Evolutionary conservation across 1,140 invertebrate species (phyloP).

Genomic region (Chlorops oryzae): DNA sequence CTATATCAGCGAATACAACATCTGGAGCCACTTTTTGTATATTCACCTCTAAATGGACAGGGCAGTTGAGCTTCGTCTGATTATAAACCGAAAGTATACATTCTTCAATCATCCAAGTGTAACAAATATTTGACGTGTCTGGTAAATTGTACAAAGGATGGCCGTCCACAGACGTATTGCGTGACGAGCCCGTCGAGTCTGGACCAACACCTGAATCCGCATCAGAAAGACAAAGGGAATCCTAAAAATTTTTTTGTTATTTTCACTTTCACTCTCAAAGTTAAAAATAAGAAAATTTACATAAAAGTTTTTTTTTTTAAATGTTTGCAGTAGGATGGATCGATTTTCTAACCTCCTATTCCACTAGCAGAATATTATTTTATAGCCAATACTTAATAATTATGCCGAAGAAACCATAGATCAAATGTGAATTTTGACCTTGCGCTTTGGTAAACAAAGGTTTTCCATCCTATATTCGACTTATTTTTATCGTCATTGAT

Average conservation of each 20-base stretch:
- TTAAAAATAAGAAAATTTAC: too few species aligned
- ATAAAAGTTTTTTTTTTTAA: not conserved
- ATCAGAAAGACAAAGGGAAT: conserved; percentile 49
- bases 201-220: conserved; percentile 57
- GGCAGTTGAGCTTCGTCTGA: conserved; percentile 56
- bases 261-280: too few species aligned
- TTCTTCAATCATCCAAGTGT: conserved; percentile 87
- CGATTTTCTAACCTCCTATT: too few species aligned
- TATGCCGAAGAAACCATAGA: too few species aligned
- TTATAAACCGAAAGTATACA: conserved; percentile 82
- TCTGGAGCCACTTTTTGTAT: conserved; percentile 68
- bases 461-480: too few species aligned
- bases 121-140: conserved; percentile 48
- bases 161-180: conserved; percentile 76
- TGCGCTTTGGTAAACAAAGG: too few species aligned
- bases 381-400: too few species aligned
- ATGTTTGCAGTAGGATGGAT: too few species aligned
- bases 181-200: conserved; percentile 58
- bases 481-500: too few species aligned
- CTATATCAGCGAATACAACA: conserved; percentile 81
- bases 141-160: conserved; percentile 52
- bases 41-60: conserved; percentile 57
- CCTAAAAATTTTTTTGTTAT: too few species aligned
- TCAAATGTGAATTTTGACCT: too few species aligned
- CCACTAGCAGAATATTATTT: too few species aligned